Evolutionary conservation across 2,888 invertebrate species (phyloP), one percentile per base, ranked within the genome.

Genomic region (Bombyx huttoni): DNA sequence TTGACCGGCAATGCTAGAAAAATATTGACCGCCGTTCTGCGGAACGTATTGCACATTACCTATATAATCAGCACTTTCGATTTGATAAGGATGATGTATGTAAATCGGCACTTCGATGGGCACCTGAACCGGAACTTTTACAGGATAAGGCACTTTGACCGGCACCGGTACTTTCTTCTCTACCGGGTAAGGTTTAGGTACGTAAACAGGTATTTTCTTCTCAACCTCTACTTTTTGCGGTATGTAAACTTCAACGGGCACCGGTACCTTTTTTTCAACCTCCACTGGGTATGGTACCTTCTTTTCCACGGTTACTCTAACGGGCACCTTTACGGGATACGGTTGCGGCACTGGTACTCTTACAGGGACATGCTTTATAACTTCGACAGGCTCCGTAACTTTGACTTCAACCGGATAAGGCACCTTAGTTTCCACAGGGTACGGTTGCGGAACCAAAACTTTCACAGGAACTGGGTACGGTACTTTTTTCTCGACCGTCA

Each of bases 371-470:
- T 85, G 86, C 62, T 73, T 84, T 52, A 87, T 76, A 8, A 89
- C 81, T 65, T 85, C 83, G 14, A 74, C 66, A 12, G 84, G 86
- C 55, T 88, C 82, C 60, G 62, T 78, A 3, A 85, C 73, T 77
- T 89, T 90, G 2, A 89, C 78, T 59, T 85, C 73, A 12, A 87
- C 83, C 7, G 87, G 85, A 56, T 85, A 84, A 49, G 87, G 89
- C n/a, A 91, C 88, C 67, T 81, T 88, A n/a, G 85, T 84, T 67
- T 90, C 90, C 51, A 91, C 89, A 0, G 90, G 87, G 53, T 86
- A 85, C 3, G 87, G 86, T 58, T 84, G 81, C 5, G 89, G 89
- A 33, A 89, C 81, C 51, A 78, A 62, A 34, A 89, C 78, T 66
- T 73, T 85, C 33, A 83, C 79, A 0, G 86, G 85, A 1, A 86